phyloP scores from a whole-genome alignment of 2,113 vertebrate genomes.

The Daboia siamensis region DNA sequence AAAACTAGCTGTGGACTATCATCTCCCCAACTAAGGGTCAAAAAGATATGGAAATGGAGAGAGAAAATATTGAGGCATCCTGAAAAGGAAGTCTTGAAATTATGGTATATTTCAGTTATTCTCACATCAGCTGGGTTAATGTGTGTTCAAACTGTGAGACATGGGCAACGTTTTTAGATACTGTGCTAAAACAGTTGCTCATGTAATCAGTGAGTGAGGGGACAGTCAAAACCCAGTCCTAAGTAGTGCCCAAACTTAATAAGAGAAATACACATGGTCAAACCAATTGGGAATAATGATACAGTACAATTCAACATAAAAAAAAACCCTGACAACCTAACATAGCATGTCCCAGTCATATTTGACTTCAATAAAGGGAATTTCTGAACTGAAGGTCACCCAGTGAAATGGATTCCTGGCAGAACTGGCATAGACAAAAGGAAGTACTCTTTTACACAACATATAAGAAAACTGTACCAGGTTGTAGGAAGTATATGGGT shows the following conservation, averaged over 20 bases:
- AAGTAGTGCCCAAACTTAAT: neutral
- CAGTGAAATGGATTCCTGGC: neutral
- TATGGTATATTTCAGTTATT: neutral
- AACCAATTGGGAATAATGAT: neutral
- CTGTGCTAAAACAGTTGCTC: neutral
- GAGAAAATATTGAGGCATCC: neutral
- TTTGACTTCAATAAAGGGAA: neutral
- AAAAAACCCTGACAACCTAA: neutral
- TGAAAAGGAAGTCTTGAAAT: constrained; percentile 2
- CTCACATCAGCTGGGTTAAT: neutral
- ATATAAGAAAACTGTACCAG: neutral
- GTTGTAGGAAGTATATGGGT: no score
- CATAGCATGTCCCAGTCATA: neutral
- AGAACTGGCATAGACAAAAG: neutral
- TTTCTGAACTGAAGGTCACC: neutral
- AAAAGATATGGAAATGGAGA: neutral
- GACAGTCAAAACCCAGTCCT: neutral
- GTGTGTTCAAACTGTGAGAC: neutral
- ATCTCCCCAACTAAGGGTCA: neutral
- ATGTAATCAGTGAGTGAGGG: neutral
- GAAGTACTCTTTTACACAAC: neutral
- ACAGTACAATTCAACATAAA: neutral
- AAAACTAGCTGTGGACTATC: neutral
- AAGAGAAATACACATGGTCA: neutral
- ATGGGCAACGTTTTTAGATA: neutral